phyloP scores from a whole-genome alignment of 2,797 vertebrate species.

The Chelon auratus region DNA sequence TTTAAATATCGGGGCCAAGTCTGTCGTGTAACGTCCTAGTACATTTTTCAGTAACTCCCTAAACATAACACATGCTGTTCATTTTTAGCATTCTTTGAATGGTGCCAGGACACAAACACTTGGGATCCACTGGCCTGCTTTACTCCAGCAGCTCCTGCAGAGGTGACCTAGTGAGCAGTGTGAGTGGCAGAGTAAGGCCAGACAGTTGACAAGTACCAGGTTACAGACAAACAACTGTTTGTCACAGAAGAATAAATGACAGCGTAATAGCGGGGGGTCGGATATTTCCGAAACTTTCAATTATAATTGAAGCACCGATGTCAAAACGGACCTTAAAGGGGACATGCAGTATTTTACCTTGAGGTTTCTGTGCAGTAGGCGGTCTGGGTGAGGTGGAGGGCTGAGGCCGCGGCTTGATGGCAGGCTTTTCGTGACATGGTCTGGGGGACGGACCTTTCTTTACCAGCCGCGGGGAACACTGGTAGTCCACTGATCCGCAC shows the following conservation, averaged over 20 bases:
- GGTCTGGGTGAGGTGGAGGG: conserved; percentile 78
- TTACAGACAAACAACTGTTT: conserved; percentile 27
- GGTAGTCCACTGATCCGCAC: conserved; percentile 83
- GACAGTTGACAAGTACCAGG: conserved; percentile 32
- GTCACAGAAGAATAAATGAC: conserved; percentile 45
- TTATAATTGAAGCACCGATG: conserved; percentile 30
- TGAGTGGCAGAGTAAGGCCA: conserved; percentile 68
- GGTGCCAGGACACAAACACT: conserved; percentile 45
- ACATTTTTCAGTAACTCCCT: conserved; percentile 28
- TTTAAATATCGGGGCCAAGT: conserved; percentile 35
- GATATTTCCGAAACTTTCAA: conserved; percentile 45
- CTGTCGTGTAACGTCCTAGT: conserved; percentile 27
- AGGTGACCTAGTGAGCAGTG: conserved; percentile 59
- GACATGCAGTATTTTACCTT: conserved; percentile 77
- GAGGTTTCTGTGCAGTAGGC: conserved; percentile 86
- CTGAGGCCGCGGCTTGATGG: conserved; percentile 82
- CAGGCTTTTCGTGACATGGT: conserved; percentile 83
- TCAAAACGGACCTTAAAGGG: conserved; percentile 18
- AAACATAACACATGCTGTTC: conserved; percentile 35
- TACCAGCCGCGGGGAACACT: conserved; percentile 73
- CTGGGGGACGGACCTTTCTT: conserved; percentile 75
- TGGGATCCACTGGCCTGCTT: conserved; percentile 57
- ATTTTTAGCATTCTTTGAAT: conserved; percentile 53
- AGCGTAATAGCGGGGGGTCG: conserved; percentile 5
- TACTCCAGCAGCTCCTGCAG: conserved; percentile 24